Evolutionary conservation across 37 sponge, comb jelly and placozoan species (phyloP).

Genomic region (Aplysina aerophoba): DNA sequence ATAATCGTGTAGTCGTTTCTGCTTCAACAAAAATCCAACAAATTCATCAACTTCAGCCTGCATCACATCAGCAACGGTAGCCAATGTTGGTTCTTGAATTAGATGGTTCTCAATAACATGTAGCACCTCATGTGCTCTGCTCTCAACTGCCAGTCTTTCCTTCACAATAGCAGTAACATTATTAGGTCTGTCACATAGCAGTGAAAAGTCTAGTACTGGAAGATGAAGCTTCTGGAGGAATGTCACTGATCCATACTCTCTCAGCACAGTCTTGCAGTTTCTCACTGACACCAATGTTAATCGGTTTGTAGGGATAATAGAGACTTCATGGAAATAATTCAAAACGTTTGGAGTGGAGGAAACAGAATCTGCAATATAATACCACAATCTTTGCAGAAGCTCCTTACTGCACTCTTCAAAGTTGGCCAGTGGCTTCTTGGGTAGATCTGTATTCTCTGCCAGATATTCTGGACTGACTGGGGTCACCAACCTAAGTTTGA

Average conservation of each 20-base stretch:
- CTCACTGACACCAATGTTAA: constrained; percentile 6
- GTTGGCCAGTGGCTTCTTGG: not conserved
- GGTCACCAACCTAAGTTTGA: not conserved
- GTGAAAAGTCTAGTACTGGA: constrained; percentile 9
- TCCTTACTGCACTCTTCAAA: not conserved
- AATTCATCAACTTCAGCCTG: not conserved
- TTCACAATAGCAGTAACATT: not conserved
- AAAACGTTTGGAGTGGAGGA: not conserved
- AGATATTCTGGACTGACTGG: constrained; percentile 37
- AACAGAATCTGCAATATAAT: not conserved
- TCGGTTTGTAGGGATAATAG: constrained; percentile 24
- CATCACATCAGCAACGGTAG: not conserved
- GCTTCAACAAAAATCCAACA: not conserved
- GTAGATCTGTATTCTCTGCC: constrained; percentile 36
- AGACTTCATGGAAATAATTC: not conserved
- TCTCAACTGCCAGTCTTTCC: constrained; percentile 8
- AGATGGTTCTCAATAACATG: not conserved
- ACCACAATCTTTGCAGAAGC: not conserved
- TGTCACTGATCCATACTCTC: constrained; percentile 1
- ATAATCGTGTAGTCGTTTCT: not conserved
- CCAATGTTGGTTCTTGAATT: too few relatives aligned
- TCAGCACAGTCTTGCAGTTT: not conserved
- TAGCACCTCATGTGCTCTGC: not conserved
- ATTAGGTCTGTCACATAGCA: not conserved
- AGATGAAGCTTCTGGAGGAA: not conserved